Base-by-base conservation (phyloP, 2,113 vertebrate genomes). In the Alectura lathami region DNA sequence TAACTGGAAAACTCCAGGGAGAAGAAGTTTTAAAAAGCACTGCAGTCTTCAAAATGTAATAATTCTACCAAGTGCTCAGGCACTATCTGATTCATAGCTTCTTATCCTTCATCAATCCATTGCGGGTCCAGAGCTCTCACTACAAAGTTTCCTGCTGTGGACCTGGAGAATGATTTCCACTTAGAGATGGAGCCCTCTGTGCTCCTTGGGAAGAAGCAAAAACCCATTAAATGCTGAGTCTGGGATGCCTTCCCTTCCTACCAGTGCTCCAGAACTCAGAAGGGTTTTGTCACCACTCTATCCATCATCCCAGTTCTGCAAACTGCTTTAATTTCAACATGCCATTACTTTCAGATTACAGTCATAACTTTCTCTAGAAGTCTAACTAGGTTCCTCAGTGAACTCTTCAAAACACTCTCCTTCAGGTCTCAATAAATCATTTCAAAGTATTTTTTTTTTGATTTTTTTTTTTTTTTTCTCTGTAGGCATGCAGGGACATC, bases 171-270 rank as follows among this genome's bases (percentile, higher is more conserved):
- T 11, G 20, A 60, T 13, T 51, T 93, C 27, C 29, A 64, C 47
- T 27, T 60, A 0, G 4, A 24, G 43, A 43, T 75, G 60, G 40
- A 64, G 30, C 7, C 20, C 13, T 2, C 1, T 0, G 0, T 47
- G 38, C 24, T 54, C 32, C 34, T 45, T 17, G 21, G 48, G 47
- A 72, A 83, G 5, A 62, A 66, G 22, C 42, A 93, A 32, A 76
- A 85, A 12, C 20, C 14, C 56, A 54, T 21, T n/a, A 60, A 91
- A 76, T 13, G 38, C 48, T 60, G 67, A 72, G 23, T 72, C 8
- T 50, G n/a, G 48, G 62, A 51, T 30, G 67, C 36, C 1, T 11
- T 69, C 70, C 45, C 62, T 85, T 93, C 62, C 62, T 45, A 45
- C 75, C 56, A 50, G 30, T 13, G 77, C 27, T 80, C 36, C 30